Evolutionary conservation across 2,797 vertebrate species (phyloP), one percentile per base, ranked within the genome.

Genomic region (Spinibarbus caldwelli): DNA sequence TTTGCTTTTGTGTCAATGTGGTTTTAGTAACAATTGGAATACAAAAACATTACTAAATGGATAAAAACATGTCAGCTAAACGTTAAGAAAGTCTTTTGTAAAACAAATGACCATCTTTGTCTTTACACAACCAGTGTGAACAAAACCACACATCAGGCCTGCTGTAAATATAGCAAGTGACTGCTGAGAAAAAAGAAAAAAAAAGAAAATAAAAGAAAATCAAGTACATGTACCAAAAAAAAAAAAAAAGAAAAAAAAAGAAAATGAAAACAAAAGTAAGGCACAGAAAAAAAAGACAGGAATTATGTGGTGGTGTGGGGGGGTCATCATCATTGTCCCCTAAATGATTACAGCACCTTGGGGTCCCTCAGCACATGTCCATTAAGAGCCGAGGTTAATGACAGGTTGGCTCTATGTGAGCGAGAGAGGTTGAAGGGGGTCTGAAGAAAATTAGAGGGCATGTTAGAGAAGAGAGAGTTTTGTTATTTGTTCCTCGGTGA

Each of bases 331-430:
- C 91, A 88, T 78, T 92, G 93, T 91, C 92, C 89, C 66, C 17
- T 79, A 87, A 91, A 85, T 84, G 86, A 91, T 92, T 93, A 92
- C 90, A 92, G 86, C 82, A 87, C 91, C 92, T 94, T 80, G 90
- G 89, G 91, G 88, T 89, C 84, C 89, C 89, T 88, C 89, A 91
- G 91, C 88, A 95, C 92, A 92, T 95, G 93, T 89, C 94, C 93
- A 95, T 95, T 95, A 94, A 89, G 91, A 91, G 90, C 88, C 92
- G 2, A 34, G 86, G 90, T 92, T 95, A 94, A 95, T 93, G 93
- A 96, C 92, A 93, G 91, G 93, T 93, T 91, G 57, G 89, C 72
- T 72, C 26, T 86, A 89, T 70, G 84, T 81, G 73, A 49, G 81
- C 26, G 36, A 64, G 81, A 29, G 86, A 64, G 82, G 70, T 82